phyloP scores from a whole-genome alignment of 2,113 vertebrate genomes.

The Cyprinodon brontotheroides region DNA sequence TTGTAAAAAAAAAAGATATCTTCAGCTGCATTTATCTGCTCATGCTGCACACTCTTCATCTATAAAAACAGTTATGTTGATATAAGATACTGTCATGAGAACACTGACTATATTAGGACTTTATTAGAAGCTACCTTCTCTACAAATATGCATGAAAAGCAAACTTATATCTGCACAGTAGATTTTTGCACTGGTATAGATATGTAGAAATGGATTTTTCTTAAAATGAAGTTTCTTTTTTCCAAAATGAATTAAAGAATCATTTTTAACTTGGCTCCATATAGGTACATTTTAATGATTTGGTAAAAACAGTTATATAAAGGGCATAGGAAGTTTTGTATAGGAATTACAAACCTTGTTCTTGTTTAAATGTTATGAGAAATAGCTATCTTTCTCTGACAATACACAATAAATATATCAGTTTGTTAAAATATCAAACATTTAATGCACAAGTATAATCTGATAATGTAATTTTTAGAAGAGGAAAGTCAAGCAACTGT shows the following conservation, averaged over 20 bases:
- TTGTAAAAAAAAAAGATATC: background rate
- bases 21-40: conserved; percentile 4
- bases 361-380: no score
- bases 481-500: no score
- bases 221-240: background rate
- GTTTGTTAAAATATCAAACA: no score
- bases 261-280: background rate
- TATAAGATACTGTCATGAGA: background rate
- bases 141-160: background rate
- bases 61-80: background rate
- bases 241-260: background rate
- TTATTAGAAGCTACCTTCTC: background rate
- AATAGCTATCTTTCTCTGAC: no score
- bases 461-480: no score
- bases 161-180: background rate
- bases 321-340: no score
- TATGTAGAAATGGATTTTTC: background rate
- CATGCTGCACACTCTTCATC: background rate
- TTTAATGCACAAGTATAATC: no score
- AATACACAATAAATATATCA: no score
- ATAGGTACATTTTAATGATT: background rate
- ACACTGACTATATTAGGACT: background rate
- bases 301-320: background rate
- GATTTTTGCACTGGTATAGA: background rate
- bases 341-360: no score